Evolutionary conservation across 1,140 invertebrate genomes (phyloP), one percentile per base, ranked within the genome.

Genomic region (Aleiodes sp.): DNA sequence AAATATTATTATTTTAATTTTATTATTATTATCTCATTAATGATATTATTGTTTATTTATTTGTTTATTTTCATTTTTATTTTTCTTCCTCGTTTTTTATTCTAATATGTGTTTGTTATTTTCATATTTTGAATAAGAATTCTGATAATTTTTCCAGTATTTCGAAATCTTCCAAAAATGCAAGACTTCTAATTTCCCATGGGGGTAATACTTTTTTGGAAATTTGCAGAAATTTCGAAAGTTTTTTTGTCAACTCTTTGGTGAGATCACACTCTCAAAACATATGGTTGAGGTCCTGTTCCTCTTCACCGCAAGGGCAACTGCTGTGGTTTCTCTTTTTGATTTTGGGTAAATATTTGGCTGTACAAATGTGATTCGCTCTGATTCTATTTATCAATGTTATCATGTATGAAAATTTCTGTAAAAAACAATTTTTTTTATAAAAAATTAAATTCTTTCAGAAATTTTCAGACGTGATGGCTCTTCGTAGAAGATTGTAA

Each of bases 371-470:
- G 19, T 62, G 60, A 9, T 37, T 19, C 16, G 60, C 28, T 39
- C 60, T 35, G 2, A 62, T 62, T 39, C 60, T 62, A 21, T 62
- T 62, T 9, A 35, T 62, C 37, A 62, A 14, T 39, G 60, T 37
- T 21, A 62, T 62, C n/a, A n/a, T n/a, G 2, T 2, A 21, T 33
- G n/a, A n/a, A n/a, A n/a, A n/a, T 39, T 62, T 21, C 60, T 62
- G 24, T 8, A n/a, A 39, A 63, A 63, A 9, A 64, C 39, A 14
- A 56, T 63, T 52, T 26, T n/a, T n/a, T n/a, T n/a, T n/a, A n/a
- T n/a, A n/a, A n/a, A n/a, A n/a, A n/a, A n/a, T n/a, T n/a, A n/a
- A n/a, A n/a, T n/a, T n/a, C n/a, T n/a, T n/a, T n/a, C n/a, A n/a
- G n/a, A n/a, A n/a, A n/a, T n/a, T n/a, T n/a, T n/a, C n/a, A n/a